Base-by-base conservation (phyloP, 2,797 vertebrate species). In the Propithecus perrieri region DNA sequence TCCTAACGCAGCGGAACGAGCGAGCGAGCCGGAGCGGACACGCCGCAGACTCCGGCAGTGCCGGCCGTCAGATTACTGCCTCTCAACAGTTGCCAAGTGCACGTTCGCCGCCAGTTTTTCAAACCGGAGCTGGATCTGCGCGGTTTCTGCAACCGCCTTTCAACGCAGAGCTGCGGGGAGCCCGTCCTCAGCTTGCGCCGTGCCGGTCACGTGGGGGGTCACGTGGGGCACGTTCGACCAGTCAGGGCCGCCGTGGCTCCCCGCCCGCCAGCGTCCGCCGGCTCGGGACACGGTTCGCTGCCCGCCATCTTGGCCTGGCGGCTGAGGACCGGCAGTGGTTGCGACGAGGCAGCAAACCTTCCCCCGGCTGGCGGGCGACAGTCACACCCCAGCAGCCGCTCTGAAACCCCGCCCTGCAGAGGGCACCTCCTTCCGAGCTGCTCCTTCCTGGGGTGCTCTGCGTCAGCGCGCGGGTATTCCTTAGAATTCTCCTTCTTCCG, bases 151-250 rank as follows among this genome's bases (percentile, higher is more conserved):
- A 59, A 59, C 38, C 17, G 22, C 24, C 61, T 55, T 35, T 38
- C 53, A 17, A 41, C 20, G 53, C n/a, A 22, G 15, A 38, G 41
- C 1, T 33, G 24, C 35, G 13, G 22, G 28, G 22, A 5, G 43
- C 7, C 17, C 15, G 13, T 28, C 57, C 26, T 78, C n/a, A 7
- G 18, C 26, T 8, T 13, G 14, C 46, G 30, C 17, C 33, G 24
- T 24, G 41, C 2, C 14, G 28, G 30, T 7, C 3, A 0, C 5
- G 11, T 6, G 8, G n/a, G 41, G 41, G 28, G 30, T 7, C 3
- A 0, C 5, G 11, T 6, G 8, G n/a, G 17, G 9, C 69, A 41
- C 5, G 0, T 59, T 79, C n/a, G 43, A 18, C 7, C 5, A n/a
- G 35, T 2, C 22, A 35, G 75, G 14, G 7, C 20, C 43, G 33